These are phyloP conservation scores for Ceyx margarethae DNA, from an alignment of 2,113 vertebrate species.

Conservation along the genomic window DNA sequence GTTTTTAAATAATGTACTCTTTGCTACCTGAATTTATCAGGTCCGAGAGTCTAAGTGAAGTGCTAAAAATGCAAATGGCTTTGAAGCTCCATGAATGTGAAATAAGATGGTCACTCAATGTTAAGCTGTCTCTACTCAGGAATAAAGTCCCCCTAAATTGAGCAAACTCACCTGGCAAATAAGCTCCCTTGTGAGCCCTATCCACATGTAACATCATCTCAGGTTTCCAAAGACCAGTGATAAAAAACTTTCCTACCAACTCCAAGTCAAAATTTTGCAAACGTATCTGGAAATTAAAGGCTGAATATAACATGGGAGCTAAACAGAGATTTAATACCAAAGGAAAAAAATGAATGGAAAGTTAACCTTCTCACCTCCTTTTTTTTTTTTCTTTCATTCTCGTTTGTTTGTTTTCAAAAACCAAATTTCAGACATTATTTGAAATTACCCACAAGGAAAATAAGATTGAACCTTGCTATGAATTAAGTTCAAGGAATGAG, in stretches of 20 bases:
- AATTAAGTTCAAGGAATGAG: neutral
- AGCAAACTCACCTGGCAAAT: neutral
- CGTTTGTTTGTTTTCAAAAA: neutral
- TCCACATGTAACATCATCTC: neutral
- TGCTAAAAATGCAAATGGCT: constrained; percentile 33
- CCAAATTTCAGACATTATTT: neutral
- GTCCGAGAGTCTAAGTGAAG: neutral
- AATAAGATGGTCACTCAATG: constrained; percentile 15
- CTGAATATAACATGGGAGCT: neutral
- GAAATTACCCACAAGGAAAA: neutral
- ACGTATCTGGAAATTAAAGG: neutral
- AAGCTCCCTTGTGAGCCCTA: neutral
- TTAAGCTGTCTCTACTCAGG: constrained; percentile 37
- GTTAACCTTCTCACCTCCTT: neutral
- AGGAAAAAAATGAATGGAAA: neutral
- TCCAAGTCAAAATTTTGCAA: neutral
- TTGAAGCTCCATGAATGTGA: constrained; percentile 25
- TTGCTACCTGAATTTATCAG: constrained; percentile 7
- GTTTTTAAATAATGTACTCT: constrained; percentile 20
- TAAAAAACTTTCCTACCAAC: neutral
- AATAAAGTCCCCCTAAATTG: constrained; percentile 37
- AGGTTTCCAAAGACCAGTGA: neutral
- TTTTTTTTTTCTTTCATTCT: neutral
- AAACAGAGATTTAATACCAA: neutral
- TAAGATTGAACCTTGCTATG: neutral